A percentile compares a stretch with the other conserved stretches of the same genome.
Evolutionary conservation across 2,113 vertebrate genomes (phyloP).

Genomic region (Cairina moschata): DNA sequence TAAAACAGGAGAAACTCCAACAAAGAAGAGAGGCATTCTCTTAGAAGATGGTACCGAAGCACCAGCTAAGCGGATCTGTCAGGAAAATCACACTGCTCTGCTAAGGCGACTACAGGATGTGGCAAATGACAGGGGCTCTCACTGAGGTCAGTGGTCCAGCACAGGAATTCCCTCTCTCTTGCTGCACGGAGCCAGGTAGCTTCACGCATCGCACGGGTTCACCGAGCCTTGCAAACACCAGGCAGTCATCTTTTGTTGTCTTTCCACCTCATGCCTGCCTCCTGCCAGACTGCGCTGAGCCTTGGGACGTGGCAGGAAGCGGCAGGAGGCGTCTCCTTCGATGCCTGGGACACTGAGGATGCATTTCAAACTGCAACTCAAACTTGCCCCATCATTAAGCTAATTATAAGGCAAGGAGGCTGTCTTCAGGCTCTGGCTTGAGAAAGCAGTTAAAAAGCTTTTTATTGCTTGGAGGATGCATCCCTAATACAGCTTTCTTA

Average conservation of each 20-base stretch:
- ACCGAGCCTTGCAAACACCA: neutral
- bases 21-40: slow-evolving; percentile 89
- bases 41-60: slow-evolving; percentile 87
- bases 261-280: neutral
- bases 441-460: neutral
- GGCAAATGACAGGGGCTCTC: slow-evolving; percentile 90
- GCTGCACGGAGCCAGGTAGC: neutral
- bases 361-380: fast-evolving
- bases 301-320: fast-evolving
- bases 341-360: fast-evolving
- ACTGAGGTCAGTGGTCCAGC: slow-evolving; percentile 70
- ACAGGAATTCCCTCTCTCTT: neutral
- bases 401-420: fast-evolving
- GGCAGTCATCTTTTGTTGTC: neutral
- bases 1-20: slow-evolving; percentile 89
- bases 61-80: slow-evolving; percentile 90
- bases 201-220: fast-evolving
- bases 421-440: neutral
- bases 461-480: neutral
- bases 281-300: neutral
- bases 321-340: neutral
- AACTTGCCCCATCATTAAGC: fast-evolving
- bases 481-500: neutral
- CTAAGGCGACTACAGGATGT: slow-evolving; percentile 89
- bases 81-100: slow-evolving; percentile 89